Evolutionary conservation across 2,797 vertebrate species (phyloP).

Genomic region (Fratercula arctica): DNA sequence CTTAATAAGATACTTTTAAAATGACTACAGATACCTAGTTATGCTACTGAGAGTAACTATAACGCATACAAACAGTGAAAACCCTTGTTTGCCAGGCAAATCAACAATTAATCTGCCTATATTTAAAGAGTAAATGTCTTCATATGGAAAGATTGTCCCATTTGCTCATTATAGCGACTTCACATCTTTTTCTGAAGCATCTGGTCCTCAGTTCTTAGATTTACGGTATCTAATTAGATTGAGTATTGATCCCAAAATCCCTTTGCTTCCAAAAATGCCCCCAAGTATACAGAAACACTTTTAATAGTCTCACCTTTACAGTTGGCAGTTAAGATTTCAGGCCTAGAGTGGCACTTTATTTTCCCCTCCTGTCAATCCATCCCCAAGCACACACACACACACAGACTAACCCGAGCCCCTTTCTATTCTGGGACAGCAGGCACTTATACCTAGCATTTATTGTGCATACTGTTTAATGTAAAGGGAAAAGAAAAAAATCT

Average conservation of each 20-base stretch:
- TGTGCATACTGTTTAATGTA: background rate
- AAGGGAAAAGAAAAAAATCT: constrained; percentile 3
- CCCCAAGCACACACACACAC: background rate
- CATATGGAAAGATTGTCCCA: background rate
- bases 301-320: background rate
- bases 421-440: background rate
- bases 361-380: background rate
- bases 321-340: background rate
- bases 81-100: background rate
- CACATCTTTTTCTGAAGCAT: background rate
- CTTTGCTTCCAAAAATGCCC: background rate
- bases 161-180: background rate
- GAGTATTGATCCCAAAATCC: constrained; percentile 8
- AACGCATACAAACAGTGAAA: background rate
- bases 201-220: background rate
- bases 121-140: background rate
- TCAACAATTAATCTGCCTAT: background rate
- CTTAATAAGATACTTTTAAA: background rate
- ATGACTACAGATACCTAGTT: background rate
- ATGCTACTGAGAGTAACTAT: constrained; percentile 13
- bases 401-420: background rate
- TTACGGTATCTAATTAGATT: background rate
- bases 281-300: background rate
- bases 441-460: background rate
- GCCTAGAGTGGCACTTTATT: background rate